These are phyloP conservation scores for Tribolium madens DNA, from an alignment of 1,140 invertebrate species.

Conservation along the genomic window DNA sequence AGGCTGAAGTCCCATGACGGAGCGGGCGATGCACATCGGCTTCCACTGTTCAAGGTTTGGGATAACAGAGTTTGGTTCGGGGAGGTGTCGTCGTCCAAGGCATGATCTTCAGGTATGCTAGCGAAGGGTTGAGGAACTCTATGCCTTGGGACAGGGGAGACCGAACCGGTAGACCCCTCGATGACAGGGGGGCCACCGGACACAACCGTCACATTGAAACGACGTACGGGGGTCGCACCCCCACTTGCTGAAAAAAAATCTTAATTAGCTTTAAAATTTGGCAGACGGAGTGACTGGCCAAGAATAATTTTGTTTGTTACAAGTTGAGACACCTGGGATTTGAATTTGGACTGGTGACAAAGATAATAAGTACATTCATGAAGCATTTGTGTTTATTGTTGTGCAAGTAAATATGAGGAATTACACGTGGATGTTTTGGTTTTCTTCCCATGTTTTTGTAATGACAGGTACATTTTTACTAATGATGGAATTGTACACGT, in stretches of 20 bases:
- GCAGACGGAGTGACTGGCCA: neutral
- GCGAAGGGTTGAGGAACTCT: conserved; percentile 60
- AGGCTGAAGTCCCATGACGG: conserved; percentile 63
- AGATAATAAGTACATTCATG: conserved; percentile 5
- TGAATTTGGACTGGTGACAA: conserved; percentile 17
- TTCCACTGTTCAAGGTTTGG: conserved; percentile 48
- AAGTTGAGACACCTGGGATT: neutral
- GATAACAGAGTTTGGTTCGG: conserved; percentile 43
- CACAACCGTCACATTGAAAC: conserved; percentile 64
- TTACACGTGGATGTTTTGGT: neutral
- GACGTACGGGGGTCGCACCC: conserved; percentile 51
- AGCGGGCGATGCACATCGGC: conserved; percentile 60
- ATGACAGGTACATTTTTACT: neutral
- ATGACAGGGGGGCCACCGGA: conserved; percentile 49
- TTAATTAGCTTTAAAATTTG: neutral
- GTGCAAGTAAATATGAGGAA: neutral
- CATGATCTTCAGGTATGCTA: conserved; percentile 63
- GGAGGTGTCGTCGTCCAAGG: conserved; percentile 56
- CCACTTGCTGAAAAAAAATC: conserved; percentile 47
- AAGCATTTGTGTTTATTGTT: neutral
- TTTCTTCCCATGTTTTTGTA: neutral
- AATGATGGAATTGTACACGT: too few species aligned
- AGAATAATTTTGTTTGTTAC: conserved; percentile 23
- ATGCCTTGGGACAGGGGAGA: conserved; percentile 60
- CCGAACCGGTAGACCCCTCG: conserved; percentile 48